Conservation (phyloP, 2,113 vertebrate genomes). For the Sarotherodon lohbergeri region DNA sequence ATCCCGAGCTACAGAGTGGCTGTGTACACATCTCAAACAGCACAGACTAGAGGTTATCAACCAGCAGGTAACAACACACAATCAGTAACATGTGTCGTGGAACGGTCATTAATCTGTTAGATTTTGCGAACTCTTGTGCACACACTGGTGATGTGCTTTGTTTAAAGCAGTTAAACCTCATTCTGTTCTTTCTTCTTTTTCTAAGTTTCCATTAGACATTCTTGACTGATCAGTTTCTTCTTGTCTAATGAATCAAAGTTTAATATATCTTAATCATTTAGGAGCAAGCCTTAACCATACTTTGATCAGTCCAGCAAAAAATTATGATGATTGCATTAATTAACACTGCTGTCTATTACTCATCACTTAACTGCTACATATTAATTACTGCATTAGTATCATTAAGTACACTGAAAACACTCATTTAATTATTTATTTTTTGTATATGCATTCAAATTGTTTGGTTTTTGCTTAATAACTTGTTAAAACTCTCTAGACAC, state of each 20-base stretch:
- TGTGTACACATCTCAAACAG: constrained; percentile 86
- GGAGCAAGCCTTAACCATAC: background rate
- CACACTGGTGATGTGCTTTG: background rate
- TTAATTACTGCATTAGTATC: background rate
- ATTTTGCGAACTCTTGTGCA: background rate
- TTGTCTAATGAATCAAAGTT: background rate
- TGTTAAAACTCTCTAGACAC: background rate
- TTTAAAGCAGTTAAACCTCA: background rate
- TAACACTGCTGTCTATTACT: background rate
- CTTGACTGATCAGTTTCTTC: background rate
- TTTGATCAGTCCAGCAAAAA: background rate
- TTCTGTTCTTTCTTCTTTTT: background rate
- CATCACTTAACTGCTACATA: background rate
- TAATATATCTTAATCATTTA: background rate
- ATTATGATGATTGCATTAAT: background rate
- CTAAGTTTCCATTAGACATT: background rate
- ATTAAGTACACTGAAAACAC: background rate
- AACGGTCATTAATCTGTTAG: background rate
- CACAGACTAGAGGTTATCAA: constrained; percentile 89
- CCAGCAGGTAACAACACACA: constrained; percentile 80
- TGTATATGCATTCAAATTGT: background rate
- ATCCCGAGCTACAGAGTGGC: constrained; percentile 91
- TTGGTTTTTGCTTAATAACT: background rate
- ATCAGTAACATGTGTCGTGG: background rate
- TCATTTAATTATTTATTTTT: background rate